Percentiles rank a stretch among this genome's conserved stretches.
Evolutionary conservation across 2,797 vertebrate species (phyloP).

Genomic region (Scolopax rusticola): DNA sequence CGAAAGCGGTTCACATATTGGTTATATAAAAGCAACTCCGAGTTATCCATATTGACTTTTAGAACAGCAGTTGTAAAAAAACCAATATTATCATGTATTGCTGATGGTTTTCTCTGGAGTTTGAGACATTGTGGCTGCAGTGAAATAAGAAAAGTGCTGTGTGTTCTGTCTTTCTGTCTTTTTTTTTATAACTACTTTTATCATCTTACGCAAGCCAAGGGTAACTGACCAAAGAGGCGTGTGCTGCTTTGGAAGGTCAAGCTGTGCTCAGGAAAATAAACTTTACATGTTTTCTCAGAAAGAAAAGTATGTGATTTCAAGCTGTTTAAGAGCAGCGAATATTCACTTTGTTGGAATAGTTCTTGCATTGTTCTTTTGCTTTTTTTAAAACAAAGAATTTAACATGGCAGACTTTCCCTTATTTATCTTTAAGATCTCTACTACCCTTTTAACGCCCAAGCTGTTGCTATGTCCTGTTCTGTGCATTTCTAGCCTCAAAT

Average conservation of each 20-base stretch:
- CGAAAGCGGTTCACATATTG: background rate
- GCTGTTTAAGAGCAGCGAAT: slow-evolving; percentile 63
- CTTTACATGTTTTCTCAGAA: slow-evolving; percentile 66
- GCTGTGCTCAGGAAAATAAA: slow-evolving; percentile 73
- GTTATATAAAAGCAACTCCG: background rate
- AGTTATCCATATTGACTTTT: background rate
- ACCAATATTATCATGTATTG: background rate
- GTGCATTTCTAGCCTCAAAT: background rate
- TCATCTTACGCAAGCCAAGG: slow-evolving; percentile 47
- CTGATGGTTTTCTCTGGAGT: slow-evolving; percentile 41
- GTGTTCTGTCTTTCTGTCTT: background rate
- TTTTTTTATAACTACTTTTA: slow-evolving; percentile 16
- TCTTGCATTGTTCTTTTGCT: slow-evolving; percentile 23
- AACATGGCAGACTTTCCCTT: background rate
- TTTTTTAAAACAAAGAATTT: background rate
- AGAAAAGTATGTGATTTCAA: slow-evolving; percentile 63
- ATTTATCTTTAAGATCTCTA: background rate
- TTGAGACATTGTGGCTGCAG: background rate
- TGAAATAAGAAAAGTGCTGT: slow-evolving; percentile 17
- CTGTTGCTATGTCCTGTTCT: background rate
- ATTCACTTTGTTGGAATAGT: slow-evolving; percentile 40
- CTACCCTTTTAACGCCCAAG: background rate
- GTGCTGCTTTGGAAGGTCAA: slow-evolving; percentile 63
- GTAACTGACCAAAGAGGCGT: slow-evolving; percentile 66
- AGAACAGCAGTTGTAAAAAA: background rate